A percentile compares a stretch with the other conserved stretches of the same genome.
Evolutionary conservation across 2,888 invertebrate genomes (phyloP).

Genomic region (Elaeidobius kamerunicus): DNA sequence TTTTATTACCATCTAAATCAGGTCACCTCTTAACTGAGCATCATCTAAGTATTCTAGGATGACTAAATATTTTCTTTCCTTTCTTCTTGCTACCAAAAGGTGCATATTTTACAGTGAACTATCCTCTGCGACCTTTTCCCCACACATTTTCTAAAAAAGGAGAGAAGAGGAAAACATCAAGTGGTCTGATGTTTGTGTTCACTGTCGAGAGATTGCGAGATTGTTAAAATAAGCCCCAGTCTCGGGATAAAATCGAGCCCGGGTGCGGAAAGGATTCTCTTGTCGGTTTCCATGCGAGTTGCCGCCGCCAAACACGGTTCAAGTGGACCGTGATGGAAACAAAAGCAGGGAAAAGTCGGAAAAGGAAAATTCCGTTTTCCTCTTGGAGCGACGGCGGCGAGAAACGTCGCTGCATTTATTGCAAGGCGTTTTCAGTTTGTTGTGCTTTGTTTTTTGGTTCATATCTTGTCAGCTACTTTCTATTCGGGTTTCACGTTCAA

Average conservation of each 20-base stretch:
- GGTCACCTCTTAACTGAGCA: no score
- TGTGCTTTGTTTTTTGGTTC: neutral
- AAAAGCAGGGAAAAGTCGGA: constrained; percentile 38
- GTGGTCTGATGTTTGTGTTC: constrained; percentile 29
- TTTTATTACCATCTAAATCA: no score
- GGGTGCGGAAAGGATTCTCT: constrained; percentile 50
- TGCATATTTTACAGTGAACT: no score
- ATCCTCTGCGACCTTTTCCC: no score
- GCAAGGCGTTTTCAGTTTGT: no score
- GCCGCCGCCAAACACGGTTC: constrained; percentile 45
- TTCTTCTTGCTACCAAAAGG: no score
- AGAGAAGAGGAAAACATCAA: constrained; percentile 30
- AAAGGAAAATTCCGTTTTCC: neutral
- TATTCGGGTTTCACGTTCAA: no score
- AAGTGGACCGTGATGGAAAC: constrained; percentile 46
- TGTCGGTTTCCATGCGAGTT: constrained; percentile 49
- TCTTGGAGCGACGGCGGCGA: neutral
- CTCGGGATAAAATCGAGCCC: constrained; percentile 20
- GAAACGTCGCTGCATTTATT: constrained; percentile 2
- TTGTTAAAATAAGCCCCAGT: constrained; percentile 25
- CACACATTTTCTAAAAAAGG: no score
- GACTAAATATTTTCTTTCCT: no score
- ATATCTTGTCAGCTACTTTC: no score
- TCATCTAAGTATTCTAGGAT: no score
- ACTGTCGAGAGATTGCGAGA: constrained; percentile 13